Conservation (phyloP, 2,888 invertebrate species). For the Helicoverpa assulta region DNA sequence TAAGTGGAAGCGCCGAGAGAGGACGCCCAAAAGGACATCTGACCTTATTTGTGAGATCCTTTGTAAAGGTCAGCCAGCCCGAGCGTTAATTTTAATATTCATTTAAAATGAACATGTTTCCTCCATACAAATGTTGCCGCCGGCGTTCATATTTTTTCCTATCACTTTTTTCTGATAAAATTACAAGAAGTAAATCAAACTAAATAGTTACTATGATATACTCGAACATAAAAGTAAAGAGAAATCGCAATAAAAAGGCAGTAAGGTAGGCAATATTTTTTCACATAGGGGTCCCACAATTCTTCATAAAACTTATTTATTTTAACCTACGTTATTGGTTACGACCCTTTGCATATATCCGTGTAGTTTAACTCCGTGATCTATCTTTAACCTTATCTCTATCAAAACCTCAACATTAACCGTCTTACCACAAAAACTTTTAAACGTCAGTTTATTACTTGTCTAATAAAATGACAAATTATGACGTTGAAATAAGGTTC, state of each 20-base stretch:
- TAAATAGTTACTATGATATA: constrained; percentile 38
- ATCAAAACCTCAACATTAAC: constrained; percentile 29
- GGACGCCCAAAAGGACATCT: neutral
- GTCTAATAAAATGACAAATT: too few species aligned
- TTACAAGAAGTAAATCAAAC: constrained; percentile 49
- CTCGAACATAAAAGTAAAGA: constrained; percentile 44
- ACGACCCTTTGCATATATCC: neutral
- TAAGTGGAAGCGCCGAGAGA: neutral
- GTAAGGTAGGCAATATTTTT: constrained; percentile 36
- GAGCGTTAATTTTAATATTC: constrained; percentile 7
- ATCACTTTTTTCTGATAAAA: constrained; percentile 25
- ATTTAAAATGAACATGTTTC: constrained; percentile 24
- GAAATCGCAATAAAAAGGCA: constrained; percentile 45
- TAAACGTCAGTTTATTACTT: too few species aligned
- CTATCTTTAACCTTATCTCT: neutral
- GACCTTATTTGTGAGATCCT: neutral
- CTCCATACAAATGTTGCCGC: constrained; percentile 14
- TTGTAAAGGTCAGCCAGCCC: neutral
- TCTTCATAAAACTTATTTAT: constrained; percentile 14
- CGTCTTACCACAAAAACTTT: too few species aligned
- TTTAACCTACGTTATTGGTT: constrained; percentile 16
- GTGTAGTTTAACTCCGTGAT: neutral
- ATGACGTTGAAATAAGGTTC: too few species aligned
- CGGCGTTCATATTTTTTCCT: constrained; percentile 8
- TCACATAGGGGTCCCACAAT: constrained; percentile 11